These are phyloP conservation scores for Eulacestoma nigropectus DNA, from an alignment of 2,113 vertebrate species.

Conservation along the genomic window DNA sequence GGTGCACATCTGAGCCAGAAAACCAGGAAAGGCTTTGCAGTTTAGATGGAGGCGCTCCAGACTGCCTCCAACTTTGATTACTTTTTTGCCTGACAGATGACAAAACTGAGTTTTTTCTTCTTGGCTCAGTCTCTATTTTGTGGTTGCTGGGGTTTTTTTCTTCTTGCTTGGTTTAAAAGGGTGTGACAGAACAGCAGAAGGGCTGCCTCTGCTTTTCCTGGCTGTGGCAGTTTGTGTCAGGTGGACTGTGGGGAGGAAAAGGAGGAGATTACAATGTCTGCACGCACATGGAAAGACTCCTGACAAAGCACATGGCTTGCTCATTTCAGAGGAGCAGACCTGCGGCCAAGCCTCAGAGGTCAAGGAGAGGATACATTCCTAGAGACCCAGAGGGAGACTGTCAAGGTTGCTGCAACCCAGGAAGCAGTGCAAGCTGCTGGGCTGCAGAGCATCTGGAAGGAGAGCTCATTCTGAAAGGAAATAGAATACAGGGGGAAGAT, in stretches of 20 bases:
- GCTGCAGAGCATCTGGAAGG: slow-evolving; percentile 25
- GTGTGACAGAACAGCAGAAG: neutral
- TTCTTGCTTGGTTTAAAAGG: neutral
- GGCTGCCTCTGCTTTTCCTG: neutral
- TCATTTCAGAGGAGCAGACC: neutral
- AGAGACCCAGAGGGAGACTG: slow-evolving; percentile 43
- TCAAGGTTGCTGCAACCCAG: slow-evolving; percentile 14
- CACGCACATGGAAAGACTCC: neutral
- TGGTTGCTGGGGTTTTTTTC: fast-evolving
- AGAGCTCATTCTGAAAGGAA: neutral
- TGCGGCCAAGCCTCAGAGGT: slow-evolving; percentile 24
- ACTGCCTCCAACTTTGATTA: neutral
- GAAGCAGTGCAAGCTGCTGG: neutral
- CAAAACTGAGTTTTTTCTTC: neutral
- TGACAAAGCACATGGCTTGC: slow-evolving; percentile 27
- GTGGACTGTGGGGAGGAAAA: neutral
- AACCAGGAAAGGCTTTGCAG: neutral
- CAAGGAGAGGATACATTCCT: slow-evolving; percentile 59
- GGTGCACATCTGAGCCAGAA: neutral
- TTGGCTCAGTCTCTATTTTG: neutral
- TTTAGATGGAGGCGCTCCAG: neutral
- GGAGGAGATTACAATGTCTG: neutral
- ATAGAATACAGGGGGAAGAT: neutral
- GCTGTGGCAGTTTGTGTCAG: neutral
- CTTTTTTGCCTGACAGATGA: neutral